phyloP scores from a whole-genome alignment of 2,113 vertebrate species.

The Dipodomys merriami region DNA sequence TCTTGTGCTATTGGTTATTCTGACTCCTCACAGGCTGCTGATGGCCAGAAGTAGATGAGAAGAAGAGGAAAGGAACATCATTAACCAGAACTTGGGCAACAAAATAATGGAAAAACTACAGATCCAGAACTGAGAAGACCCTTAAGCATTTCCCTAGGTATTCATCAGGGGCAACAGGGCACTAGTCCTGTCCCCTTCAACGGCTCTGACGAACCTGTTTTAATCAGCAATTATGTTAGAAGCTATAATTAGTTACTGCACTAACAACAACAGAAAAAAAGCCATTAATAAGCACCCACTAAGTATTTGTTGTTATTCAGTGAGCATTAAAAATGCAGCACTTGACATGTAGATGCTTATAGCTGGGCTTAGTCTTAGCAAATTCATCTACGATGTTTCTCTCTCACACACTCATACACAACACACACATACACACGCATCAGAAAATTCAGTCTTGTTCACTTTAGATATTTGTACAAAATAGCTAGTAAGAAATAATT shows the following conservation, averaged over 20 bases:
- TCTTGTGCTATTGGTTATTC: background rate
- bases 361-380: background rate
- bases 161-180: background rate
- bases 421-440: background rate
- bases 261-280: slow-evolving; percentile 19
- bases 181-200: background rate
- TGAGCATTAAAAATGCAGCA: slow-evolving; percentile 26
- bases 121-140: background rate
- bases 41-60: background rate
- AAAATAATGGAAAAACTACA: background rate
- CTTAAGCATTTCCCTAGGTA: background rate
- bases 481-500: background rate
- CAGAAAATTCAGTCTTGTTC: background rate
- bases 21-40: background rate
- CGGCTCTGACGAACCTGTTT: slow-evolving; percentile 25
- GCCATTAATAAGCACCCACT: slow-evolving; percentile 31
- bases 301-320: background rate
- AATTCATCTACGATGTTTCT: background rate
- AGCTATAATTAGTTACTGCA: slow-evolving; percentile 35
- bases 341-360: background rate
- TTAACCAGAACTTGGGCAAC: background rate
- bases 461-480: slow-evolving; percentile 3
- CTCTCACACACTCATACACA: background rate
- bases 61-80: background rate
- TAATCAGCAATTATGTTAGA: slow-evolving; percentile 44